Conservation (phyloP, 2,113 vertebrate genomes). For the Carollia perspicillata region DNA sequence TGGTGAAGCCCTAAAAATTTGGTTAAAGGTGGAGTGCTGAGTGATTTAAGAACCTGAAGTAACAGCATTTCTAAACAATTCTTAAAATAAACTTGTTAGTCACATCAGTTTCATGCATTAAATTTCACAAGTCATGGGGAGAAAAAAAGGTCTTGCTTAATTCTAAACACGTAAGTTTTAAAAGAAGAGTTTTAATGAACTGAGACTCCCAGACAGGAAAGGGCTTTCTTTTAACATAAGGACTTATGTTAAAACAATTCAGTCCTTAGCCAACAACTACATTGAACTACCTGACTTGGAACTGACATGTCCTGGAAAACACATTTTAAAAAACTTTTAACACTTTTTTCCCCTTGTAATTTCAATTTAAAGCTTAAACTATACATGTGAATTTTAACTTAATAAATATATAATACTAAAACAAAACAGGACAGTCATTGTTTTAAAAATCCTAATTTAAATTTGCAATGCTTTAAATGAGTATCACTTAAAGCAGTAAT, state of each 20-base stretch:
- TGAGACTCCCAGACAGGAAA: constrained; percentile 52
- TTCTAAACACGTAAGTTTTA: constrained; percentile 56
- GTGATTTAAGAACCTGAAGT: constrained; percentile 59
- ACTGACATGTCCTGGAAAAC: constrained; percentile 37
- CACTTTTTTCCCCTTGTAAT: constrained; percentile 43
- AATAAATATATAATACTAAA: constrained; percentile 1
- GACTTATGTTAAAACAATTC: constrained; percentile 55
- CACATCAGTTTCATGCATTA: constrained; percentile 70
- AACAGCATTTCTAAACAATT: constrained; percentile 71
- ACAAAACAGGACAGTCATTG: not conserved
- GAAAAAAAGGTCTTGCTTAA: constrained; percentile 59
- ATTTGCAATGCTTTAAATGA: constrained; percentile 51
- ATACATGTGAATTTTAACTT: constrained; percentile 23
- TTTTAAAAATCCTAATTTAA: constrained; percentile 46
- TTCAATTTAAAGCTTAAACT: constrained; percentile 47
- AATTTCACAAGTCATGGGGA: constrained; percentile 63
- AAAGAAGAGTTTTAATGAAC: constrained; percentile 61
- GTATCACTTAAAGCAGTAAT: constrained; percentile 49
- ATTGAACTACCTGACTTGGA: constrained; percentile 45
- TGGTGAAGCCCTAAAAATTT: constrained; percentile 41
- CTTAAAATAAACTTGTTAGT: constrained; percentile 76
- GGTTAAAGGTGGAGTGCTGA: constrained; percentile 52
- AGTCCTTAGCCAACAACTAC: constrained; percentile 40
- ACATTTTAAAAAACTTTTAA: constrained; percentile 43
- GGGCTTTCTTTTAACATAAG: too few relatives aligned